Conservation (phyloP, 2,888 invertebrate genomes). For the Acleris literana region DNA sequence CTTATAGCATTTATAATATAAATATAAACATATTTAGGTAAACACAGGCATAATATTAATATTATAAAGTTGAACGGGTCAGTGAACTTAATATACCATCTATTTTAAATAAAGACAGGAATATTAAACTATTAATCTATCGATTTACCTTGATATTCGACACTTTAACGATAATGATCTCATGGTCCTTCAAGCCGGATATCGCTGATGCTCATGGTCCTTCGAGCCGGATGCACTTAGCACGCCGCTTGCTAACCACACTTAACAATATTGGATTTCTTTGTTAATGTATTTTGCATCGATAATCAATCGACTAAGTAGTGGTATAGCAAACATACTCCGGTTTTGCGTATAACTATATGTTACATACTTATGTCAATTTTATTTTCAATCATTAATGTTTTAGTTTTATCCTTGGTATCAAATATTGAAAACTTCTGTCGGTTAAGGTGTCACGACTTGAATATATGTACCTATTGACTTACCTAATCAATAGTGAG, state of each 20-base stretch:
- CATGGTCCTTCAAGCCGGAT: slow-evolving; percentile 15
- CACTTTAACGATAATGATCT: slow-evolving; percentile 1
- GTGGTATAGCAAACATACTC: no score
- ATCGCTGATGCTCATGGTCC: slow-evolving; percentile 13
- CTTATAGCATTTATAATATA: neutral
- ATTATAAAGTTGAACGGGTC: neutral
- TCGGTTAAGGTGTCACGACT: no score
- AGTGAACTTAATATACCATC: slow-evolving; percentile 8
- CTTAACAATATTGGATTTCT: slow-evolving; percentile 1
- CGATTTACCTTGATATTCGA: slow-evolving; percentile 1
- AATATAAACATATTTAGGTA: slow-evolving; percentile 2
- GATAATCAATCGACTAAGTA: neutral
- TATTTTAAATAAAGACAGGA: neutral
- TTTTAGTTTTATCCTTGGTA: no score
- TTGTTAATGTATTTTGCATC: slow-evolving; percentile 7
- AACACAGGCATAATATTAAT: neutral
- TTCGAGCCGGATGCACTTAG: slow-evolving; percentile 13
- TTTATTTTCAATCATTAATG: no score
- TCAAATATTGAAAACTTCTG: no score
- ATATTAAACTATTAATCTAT: neutral
- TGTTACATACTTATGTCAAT: neutral
- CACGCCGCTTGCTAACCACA: neutral
- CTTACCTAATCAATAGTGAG: no score
- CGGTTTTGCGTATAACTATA: neutral
- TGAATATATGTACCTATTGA: no score